These are phyloP conservation scores for Magallana ariakensis DNA, from an alignment of 1,140 invertebrate species.

Conservation along the genomic window DNA sequence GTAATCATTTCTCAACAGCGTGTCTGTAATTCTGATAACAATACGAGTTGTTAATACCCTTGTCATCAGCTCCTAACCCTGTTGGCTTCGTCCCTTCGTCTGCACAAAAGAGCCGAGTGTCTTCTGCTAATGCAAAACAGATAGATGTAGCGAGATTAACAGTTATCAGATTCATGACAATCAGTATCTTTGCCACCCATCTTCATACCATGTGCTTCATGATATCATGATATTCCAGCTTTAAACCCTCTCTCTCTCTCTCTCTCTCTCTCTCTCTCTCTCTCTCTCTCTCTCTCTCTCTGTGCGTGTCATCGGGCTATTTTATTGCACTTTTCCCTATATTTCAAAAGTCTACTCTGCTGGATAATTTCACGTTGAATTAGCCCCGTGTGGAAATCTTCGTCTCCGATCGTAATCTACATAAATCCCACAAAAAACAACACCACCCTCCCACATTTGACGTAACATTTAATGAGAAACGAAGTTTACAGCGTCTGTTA, in stretches of 20 bases:
- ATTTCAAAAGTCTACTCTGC: conserved; percentile 12
- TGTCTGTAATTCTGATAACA: conserved; percentile 25
- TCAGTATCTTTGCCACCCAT: conserved; percentile 4
- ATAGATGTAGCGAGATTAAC: not conserved
- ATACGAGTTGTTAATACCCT: not conserved
- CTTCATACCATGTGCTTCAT: not conserved
- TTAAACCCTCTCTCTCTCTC: not conserved
- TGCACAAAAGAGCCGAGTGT: not conserved
- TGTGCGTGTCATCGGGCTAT: not conserved
- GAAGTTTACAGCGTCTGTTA: not conserved
- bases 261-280: not conserved
- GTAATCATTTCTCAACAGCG: not conserved
- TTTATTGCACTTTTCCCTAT: not conserved
- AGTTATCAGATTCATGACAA: not conserved
- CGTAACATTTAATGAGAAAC: conserved; percentile 20
- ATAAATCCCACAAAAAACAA: conserved; percentile 17
- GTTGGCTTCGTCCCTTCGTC: not conserved
- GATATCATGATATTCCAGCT: too few relatives aligned
- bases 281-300: not conserved
- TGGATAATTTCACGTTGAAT: conserved; percentile 5
- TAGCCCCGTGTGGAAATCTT: conserved; percentile 2
- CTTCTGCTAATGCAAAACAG: conserved; percentile 26
- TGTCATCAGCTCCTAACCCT: not conserved
- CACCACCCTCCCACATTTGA: conserved; percentile 27
- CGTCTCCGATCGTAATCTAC: conserved; percentile 20